Evolutionary conservation across 2,113 vertebrate species (phyloP).

Genomic region (Channa maculata): DNA sequence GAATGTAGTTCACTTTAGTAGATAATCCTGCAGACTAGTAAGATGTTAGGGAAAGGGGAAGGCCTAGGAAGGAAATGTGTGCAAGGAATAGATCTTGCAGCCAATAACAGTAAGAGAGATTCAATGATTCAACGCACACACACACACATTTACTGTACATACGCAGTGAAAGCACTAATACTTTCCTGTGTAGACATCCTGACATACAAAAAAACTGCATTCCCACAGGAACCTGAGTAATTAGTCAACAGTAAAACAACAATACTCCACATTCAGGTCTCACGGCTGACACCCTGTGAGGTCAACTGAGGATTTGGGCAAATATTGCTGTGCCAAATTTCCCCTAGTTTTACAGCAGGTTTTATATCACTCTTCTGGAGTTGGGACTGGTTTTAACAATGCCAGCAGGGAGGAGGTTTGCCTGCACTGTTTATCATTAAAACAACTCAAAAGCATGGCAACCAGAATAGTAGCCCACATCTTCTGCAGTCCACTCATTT

Average conservation of each 20-base stretch:
- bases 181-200: conserved; percentile 31
- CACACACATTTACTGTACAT: not conserved
- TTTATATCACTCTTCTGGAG: conserved; percentile 65
- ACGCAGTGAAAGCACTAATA: not conserved
- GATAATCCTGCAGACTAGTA: not conserved
- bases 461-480: conserved; percentile 7
- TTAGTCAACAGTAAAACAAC: conserved; percentile 69
- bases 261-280: conserved; percentile 68
- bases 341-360: conserved; percentile 57
- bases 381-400: conserved; percentile 33
- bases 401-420: conserved; percentile 61
- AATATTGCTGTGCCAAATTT: conserved; percentile 60
- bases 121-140: conserved; percentile 8
- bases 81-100: not conserved
- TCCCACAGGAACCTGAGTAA: conserved; percentile 59
- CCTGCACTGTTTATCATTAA: conserved; percentile 59
- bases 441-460: conserved; percentile 52
- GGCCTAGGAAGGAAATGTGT: not conserved
- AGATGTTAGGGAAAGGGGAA: too few relatives aligned
- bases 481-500: conserved; percentile 7
- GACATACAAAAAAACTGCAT: conserved; percentile 19
- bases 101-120: not conserved
- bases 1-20: too few relatives aligned
- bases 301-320: conserved; percentile 48
- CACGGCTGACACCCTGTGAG: conserved; percentile 51